phyloP scores from a whole-genome alignment of 2,113 vertebrate species.

The Pluvialis apricaria region DNA sequence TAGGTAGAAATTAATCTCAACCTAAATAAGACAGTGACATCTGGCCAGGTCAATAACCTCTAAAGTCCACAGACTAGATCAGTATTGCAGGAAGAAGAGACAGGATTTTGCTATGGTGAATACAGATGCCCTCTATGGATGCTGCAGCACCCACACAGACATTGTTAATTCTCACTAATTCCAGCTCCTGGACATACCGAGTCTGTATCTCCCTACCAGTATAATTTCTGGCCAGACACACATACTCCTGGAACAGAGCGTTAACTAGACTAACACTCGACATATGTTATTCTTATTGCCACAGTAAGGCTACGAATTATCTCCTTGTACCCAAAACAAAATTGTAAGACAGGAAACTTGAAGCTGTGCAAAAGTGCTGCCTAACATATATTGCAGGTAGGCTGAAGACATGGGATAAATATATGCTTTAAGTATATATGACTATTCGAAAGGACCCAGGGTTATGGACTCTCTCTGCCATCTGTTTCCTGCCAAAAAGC shows the following conservation, averaged over 20 bases:
- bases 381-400: not conserved
- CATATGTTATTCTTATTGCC: not conserved
- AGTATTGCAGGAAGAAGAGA: not conserved
- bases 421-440: not conserved
- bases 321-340: not conserved
- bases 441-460: not conserved
- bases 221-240: not conserved
- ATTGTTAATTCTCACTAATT: not conserved
- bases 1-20: not conserved
- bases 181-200: not conserved
- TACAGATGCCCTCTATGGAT: not conserved
- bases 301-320: not conserved
- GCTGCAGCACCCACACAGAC: not conserved
- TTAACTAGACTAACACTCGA: not conserved
- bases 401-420: not conserved
- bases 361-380: not conserved
- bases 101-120: not conserved
- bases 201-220: not conserved
- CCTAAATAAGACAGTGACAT: not conserved
- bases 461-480: slow-evolving; percentile 6
- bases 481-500: slow-evolving; percentile 28
- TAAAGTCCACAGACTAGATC: not conserved
- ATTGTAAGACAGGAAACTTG: not conserved
- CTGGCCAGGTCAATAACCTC: not conserved
- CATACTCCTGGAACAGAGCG: not conserved